Base-by-base conservation (phyloP, 2,888 invertebrate genomes). In the Homarus gammarus region DNA sequence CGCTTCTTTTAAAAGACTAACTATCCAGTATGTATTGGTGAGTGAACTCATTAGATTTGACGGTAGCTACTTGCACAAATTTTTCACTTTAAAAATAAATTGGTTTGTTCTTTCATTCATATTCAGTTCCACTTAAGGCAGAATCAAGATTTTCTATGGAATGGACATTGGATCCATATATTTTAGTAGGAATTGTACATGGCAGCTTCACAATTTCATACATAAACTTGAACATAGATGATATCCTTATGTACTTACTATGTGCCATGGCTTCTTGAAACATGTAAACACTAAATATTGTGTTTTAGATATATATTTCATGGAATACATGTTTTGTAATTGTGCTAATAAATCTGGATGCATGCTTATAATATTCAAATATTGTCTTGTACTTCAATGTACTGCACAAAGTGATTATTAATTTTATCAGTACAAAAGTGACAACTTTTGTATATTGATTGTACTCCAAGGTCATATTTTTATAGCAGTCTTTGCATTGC, bases 361-460 rank as follows among this genome's bases (percentile, higher is more conserved):
- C 88, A 84, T 89, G 88, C 88, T 84, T 89, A 84, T 78, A 77
- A 89, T 89, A 89, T 89, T 89, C 88, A 89, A 77, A 83, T 89
- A 89, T 77, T 89, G 88, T 89, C 88, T 83, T 89, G 88, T 89
- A 89, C 84, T 89, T 89, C 82, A 64, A 89, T 84, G 88, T 89
- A 89, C 78, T 89, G 88, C 88, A 89, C 88, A 89, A 89, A 89
- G 79, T 87, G 81, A 87, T 87, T 73, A 88, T 84, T 89, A 68
- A 89, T 89, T 89, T 89, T 84, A 89, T 89, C 84, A 85, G 89
- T 89, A 89, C 89, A 89, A 89, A 84, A 89, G 89, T 89, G 73
- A 75, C 79, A 89, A 84, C 89, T 89, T 89, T 89, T 89, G 89
- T 89, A 89, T 89, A 89, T 79, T 64, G 51, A 89, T 83, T 85